Base-by-base conservation (phyloP, 2,797 vertebrate species). In the Lateolabrax maculatus region DNA sequence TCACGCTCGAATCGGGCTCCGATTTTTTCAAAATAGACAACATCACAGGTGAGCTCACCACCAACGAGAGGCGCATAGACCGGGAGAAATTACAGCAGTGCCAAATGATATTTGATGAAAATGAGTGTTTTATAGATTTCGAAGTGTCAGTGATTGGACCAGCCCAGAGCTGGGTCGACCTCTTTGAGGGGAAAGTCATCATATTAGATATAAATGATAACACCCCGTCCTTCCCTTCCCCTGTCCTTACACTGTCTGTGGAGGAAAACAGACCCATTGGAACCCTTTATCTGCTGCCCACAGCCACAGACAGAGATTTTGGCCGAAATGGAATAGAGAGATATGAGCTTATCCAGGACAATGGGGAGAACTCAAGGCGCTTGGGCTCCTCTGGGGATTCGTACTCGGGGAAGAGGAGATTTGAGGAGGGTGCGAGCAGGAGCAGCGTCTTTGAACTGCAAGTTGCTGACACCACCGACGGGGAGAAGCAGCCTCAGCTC, bases 1-100 rank as follows among this genome's bases (percentile, higher is more conserved):
- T 99, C 94, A 99, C 98, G 83, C 94, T 99, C 21, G 98, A 99
- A 88, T 99, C 98, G 0, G 98, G 98, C 80, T 98, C 98, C 0
- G 98, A 99, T 87, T 99, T 97, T 90, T 97, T 99, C 86, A 99
- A 99, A 93, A 99, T 99, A 92, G 98, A 99, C 95, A 99, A 99
- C 95, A 97, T 99, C 66, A 99, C 98, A 57, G 98, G 98, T 72
- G 98, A 99, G 94, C 96, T 99, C 87, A 97, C 96, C 94, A 99
- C 98, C 57, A 98, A 97, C 25, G 97, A 98, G 94, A 94, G 97
- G 89, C 96, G 98, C 91, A 97, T 99, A 88, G 98, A 99, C 96
- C 97, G 98, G 15, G 98, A 99, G 81, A 99, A 99, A 95, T 92
- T 99, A 83, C 97, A 97, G 92, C 98, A 99, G 96, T 99, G 98